Evolutionary conservation across 1,140 invertebrate genomes (phyloP), one percentile per base, ranked within the genome.

Genomic region (Pemphigus obesinymphae): DNA sequence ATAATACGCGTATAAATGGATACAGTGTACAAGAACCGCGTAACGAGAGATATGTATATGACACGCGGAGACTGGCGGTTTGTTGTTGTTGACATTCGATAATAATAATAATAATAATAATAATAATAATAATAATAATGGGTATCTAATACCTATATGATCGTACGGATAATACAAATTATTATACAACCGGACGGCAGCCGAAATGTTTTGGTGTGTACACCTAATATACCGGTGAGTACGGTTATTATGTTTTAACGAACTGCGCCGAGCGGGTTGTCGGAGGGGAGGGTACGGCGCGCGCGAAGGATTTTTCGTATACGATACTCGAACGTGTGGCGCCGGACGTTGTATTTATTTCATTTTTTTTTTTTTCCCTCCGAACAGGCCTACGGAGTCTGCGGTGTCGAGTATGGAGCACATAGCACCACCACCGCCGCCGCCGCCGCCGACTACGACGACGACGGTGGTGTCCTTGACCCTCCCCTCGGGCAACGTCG

Each of bases 331-430:
- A 73, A 73, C 70, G 53, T 63, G 76, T 34, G 53, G 50, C 76
- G 76, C 53, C 76, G 76, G 13, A 78, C 75, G 75, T 61, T 8
- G 48, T 80, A 20, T 37, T 80, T 78, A 58, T 50, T 45, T 48
- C 48, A 72, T 29, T 75, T 78, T 76, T 58, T 80, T 61, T 80
- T n/a, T n/a, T n/a, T n/a, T n/a, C n/a, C n/a, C n/a, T n/a, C n/a
- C n/a, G n/a, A 80, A 80, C 26, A 55, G 63, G 37, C 10, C 17
- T 37, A 8, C 23, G 13, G 76, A 80, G 53, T 80, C 76, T 80
- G 76, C 8, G 76, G 76, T 61, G 55, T 61, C 55, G 34, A 26
- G 34, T 73, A 48, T 40, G 15, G 17, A 73, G 26, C 70, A 45
- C n/a, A 17, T 11, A n/a, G 37, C 37, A 70, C 40, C 68, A 70